These are phyloP conservation scores for Anodontia alba DNA, from an alignment of 2,888 invertebrate genomes.

Conservation along the genomic window DNA sequence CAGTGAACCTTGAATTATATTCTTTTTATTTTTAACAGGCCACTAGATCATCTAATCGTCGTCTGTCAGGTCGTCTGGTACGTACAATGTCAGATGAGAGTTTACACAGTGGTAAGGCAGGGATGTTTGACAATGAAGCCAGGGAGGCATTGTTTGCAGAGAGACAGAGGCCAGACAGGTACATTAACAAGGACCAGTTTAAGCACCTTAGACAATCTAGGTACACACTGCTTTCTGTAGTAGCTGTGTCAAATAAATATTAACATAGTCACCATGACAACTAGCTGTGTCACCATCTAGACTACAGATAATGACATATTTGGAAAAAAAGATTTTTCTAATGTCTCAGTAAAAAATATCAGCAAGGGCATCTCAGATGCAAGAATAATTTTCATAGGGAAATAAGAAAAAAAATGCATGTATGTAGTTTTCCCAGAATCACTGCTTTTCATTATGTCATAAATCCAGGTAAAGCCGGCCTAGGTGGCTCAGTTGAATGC, in stretches of 20 bases:
- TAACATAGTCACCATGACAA: not conserved
- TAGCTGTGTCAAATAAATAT: not conserved
- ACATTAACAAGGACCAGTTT: not conserved
- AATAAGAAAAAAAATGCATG: too few species aligned
- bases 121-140: slow-evolving; percentile 46
- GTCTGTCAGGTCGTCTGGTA: slow-evolving; percentile 77
- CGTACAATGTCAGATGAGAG: slow-evolving; percentile 83
- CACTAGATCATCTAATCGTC: slow-evolving; percentile 51
- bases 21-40: slow-evolving; percentile 37
- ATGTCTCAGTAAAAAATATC: too few species aligned
- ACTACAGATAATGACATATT: too few species aligned
- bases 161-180: slow-evolving; percentile 46
- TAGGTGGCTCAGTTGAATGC: too few species aligned
- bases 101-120: slow-evolving; percentile 77
- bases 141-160: slow-evolving; percentile 63
- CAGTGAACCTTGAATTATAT: too few species aligned
- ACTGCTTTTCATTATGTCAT: too few species aligned
- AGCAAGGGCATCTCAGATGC: too few species aligned
- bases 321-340: too few species aligned
- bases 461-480: too few species aligned
- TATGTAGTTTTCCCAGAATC: too few species aligned
- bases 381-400: too few species aligned
- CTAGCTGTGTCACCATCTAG: too few species aligned
- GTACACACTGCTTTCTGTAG: not conserved
- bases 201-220: not conserved